Percentiles rank a stretch among this genome's conserved stretches.
Conservation (phyloP, 2,113 vertebrate species). For the Crypturellus undulatus region DNA sequence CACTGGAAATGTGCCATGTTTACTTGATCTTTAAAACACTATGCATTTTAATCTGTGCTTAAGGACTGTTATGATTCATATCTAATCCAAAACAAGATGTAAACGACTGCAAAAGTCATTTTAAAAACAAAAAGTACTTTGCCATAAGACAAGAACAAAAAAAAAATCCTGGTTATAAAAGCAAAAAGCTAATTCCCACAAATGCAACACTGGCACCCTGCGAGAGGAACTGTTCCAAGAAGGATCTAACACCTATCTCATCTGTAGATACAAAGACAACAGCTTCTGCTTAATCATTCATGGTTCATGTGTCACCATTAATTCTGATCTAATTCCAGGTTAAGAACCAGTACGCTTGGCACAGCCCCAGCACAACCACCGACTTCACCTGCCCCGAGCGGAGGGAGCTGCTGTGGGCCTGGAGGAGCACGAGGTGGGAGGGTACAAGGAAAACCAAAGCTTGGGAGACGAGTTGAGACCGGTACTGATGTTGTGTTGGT, state of each 20-base stretch:
- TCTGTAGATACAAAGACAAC: neutral
- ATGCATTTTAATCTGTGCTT: neutral
- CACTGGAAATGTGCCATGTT: neutral
- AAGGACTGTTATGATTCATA: neutral
- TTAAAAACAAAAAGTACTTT: neutral
- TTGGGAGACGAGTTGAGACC: neutral
- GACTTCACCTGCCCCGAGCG: neutral
- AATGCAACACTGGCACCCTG: neutral
- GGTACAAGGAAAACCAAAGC: neutral
- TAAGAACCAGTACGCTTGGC: neutral
- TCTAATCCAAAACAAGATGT: neutral
- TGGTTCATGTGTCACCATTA: neutral
- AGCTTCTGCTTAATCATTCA: constrained; percentile 30
- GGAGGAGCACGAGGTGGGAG: neutral
- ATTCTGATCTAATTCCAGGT: constrained; percentile 28
- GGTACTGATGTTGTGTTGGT: neutral
- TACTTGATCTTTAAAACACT: neutral
- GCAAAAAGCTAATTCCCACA: neutral
- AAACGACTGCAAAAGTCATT: neutral
- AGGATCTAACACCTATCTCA: no score
- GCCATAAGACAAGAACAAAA: neutral
- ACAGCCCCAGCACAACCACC: neutral
- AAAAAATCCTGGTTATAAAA: neutral
- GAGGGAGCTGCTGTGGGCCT: neutral
- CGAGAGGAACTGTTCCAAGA: neutral